Base-by-base conservation (phyloP, 2,797 vertebrate genomes). In the Podarcis lilfordi region DNA sequence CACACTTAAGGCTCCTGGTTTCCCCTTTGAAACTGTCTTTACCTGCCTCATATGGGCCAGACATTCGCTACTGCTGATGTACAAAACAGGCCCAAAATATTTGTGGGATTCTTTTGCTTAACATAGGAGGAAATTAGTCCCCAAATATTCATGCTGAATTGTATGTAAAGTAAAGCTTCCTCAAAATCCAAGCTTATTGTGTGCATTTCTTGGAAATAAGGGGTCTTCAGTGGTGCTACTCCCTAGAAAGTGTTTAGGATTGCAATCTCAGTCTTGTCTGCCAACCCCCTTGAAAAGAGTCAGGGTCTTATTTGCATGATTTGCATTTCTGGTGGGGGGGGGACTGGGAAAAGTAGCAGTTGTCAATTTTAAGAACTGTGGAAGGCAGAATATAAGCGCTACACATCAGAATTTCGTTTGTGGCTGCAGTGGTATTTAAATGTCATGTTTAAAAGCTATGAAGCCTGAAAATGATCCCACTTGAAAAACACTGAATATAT, bases 401-500 rank as follows among this genome's bases (percentile, higher is more conserved):
- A 23, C 43, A 80, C 82, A 72, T 89, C 72, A 40, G 78, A 29
- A 29, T 11, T 76, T 72, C 21, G 2, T 61, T 89, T 72, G 17
- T 77, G n/a, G 1, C 32, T 83, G 29, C 40, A 69, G 2, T 77
- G 6, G 61, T 84, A 71, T 83, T 89, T 74, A 77, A 25, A 37
- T 77, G 68, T 3, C 71, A 0, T 77, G 37, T 29, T 80, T 80
- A 37, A 23, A 55, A 17, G 37, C 32, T 29, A 37, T 82, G 40
- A 86, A 88, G 59, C 68, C 84, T 85, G 3, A 69, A 88, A 50
- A 19, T 75, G 61, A 84, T n/a, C 75, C 37, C 82, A 29, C 8
- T 25, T 85, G 79, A 3, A 88, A 91, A 69, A 32, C 82, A 10
- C 43, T 91, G 88, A 89, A 61, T 85, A 87, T 86, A 64, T 83